phyloP scores from a whole-genome alignment of 2,888 invertebrate species.

The Cephus runcator region DNA sequence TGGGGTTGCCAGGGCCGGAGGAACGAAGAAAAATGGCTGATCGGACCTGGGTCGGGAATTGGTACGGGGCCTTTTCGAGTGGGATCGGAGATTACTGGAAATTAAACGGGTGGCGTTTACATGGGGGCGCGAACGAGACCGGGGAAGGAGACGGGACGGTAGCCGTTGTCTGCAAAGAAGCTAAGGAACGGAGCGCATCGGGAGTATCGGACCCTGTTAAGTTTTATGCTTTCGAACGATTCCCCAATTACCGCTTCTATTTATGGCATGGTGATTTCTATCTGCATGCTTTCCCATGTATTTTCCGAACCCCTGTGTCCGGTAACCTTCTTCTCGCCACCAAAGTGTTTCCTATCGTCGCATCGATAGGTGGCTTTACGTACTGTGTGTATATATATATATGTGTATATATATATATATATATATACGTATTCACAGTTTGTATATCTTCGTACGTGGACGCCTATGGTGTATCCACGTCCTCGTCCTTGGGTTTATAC shows the following conservation, averaged over 20 bases:
- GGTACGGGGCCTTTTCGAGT: neutral
- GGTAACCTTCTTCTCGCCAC: neutral
- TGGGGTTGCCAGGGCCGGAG: neutral
- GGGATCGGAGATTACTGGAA: constrained; percentile 17
- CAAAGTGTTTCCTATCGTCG: neutral
- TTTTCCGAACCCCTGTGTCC: constrained; percentile 14
- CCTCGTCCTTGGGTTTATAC: constrained; percentile 6
- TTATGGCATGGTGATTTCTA: constrained; percentile 19
- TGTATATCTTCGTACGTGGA: neutral
- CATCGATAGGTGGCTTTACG: neutral
- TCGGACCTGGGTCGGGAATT: neutral
- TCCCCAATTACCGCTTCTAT: constrained; percentile 20
- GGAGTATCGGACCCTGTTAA: neutral
- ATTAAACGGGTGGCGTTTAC: constrained; percentile 10
- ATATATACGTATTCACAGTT: no score
- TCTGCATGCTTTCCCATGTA: constrained; percentile 21
- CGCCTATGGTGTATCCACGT: neutral
- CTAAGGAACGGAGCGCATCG: neutral
- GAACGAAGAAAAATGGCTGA: neutral
- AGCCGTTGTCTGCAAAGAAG: constrained; percentile 2
- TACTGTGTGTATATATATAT: no score
- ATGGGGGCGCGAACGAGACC: neutral
- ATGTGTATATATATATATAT: no score
- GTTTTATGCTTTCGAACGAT: constrained; percentile 14
- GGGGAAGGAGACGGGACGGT: neutral